Evolutionary conservation across 2,797 vertebrate genomes (phyloP).

Genomic region (Petrocephalus schoutedeni): DNA sequence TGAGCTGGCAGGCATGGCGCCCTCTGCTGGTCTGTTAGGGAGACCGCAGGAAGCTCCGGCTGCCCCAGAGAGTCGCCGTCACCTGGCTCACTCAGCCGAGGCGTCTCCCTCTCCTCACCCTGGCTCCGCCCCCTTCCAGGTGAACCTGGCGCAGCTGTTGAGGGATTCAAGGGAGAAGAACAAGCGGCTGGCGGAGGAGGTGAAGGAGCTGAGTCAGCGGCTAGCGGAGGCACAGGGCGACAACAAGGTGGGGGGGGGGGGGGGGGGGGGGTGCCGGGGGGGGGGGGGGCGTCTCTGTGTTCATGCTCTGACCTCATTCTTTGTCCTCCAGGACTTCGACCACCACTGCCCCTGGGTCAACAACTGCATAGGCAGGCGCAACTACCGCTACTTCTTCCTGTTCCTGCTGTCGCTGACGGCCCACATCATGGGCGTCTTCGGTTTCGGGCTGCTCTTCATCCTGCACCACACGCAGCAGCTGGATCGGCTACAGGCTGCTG

Average conservation of each 20-base stretch:
- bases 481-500: conserved; percentile 76
- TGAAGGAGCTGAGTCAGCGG: conserved; percentile 87
- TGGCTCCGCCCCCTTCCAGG: conserved; percentile 54
- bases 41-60: neutral
- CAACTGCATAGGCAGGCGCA: conserved; percentile 94
- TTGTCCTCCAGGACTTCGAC: conserved; percentile 79
- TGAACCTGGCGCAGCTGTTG: conserved; percentile 84
- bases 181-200: conserved; percentile 79
- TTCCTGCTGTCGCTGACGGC: conserved; percentile 90
- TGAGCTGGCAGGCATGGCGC: neutral
- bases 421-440: conserved; percentile 93
- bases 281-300: neutral
- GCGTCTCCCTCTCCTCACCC: neutral
- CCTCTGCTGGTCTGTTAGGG: neutral
- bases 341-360: conserved; percentile 98
- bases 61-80: neutral
- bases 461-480: conserved; percentile 84
- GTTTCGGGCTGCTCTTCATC: conserved; percentile 88
- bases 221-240: conserved; percentile 88
- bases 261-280: neutral
- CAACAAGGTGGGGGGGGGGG: conserved; percentile 79
- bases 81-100: neutral
- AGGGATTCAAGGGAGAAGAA: conserved; percentile 80
- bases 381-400: conserved; percentile 98
- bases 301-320: neutral